phyloP scores from a whole-genome alignment of 30 jellyfish, hydroid and myxozoan species.

The Pelagia noctiluca region DNA sequence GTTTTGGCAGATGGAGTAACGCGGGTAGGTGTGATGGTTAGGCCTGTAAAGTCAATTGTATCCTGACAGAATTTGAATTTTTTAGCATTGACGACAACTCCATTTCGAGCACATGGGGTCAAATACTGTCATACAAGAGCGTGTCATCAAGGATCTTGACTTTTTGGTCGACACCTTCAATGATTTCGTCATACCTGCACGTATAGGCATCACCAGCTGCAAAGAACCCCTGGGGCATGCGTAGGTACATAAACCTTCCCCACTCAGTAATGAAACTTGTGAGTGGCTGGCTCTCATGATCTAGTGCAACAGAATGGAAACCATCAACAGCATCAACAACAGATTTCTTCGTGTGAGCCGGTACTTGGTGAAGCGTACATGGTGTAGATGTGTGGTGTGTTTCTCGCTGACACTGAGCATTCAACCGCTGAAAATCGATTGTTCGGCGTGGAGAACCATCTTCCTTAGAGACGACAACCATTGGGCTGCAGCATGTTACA shows the following conservation, averaged over 20 bases:
- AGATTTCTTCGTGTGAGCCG: too few relatives aligned
- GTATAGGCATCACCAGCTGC: slow-evolving; percentile 63
- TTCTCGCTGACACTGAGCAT: slow-evolving; percentile 25
- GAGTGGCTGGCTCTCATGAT: neutral
- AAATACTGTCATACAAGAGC: slow-evolving; percentile 5
- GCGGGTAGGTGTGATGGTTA: slow-evolving; percentile 30
- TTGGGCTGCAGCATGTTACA: slow-evolving; percentile 59
- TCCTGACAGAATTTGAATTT: slow-evolving; percentile 19
- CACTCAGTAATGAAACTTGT: slow-evolving; percentile 10
- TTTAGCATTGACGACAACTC: slow-evolving; percentile 9
- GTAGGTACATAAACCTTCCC: slow-evolving; percentile 24
- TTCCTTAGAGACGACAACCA: slow-evolving; percentile 61
- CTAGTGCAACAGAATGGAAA: slow-evolving; percentile 38
- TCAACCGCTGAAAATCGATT: slow-evolving; percentile 50
- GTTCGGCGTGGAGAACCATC: slow-evolving; percentile 57
- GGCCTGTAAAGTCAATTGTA: slow-evolving; percentile 50
- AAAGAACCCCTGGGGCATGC: slow-evolving; percentile 35
- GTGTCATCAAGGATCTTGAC: slow-evolving; percentile 23
- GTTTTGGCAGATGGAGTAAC: neutral
- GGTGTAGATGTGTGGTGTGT: slow-evolving; percentile 74
- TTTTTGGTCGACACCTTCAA: slow-evolving; percentile 7
- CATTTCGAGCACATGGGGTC: slow-evolving; percentile 1
- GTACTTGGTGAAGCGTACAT: slow-evolving; percentile 11
- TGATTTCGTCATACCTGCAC: slow-evolving; percentile 34
- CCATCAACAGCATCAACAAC: too few relatives aligned